Conservation (phyloP, 2,888 invertebrate species). For the Trachelus stipa region DNA sequence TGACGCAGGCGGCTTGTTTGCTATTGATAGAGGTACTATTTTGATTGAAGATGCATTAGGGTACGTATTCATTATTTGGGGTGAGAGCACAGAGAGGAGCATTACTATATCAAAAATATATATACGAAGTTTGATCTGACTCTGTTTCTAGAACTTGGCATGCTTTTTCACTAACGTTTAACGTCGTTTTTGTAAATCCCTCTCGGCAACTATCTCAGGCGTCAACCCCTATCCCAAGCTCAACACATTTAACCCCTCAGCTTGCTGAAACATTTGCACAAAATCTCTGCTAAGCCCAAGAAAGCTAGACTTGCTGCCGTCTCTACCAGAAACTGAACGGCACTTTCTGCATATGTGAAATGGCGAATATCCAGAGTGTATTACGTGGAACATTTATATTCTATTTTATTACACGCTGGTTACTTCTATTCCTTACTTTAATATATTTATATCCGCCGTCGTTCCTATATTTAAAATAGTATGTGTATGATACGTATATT, state of each 20-base stretch:
- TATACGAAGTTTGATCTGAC: neutral
- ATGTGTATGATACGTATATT: too few relatives aligned
- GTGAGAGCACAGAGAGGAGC: too few relatives aligned
- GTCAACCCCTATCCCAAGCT: constrained; percentile 16
- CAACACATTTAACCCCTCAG: constrained; percentile 38
- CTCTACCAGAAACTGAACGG: constrained; percentile 25
- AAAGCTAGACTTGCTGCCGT: constrained; percentile 22
- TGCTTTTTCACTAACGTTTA: constrained; percentile 3
- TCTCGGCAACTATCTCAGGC: neutral
- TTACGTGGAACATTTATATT: neutral
- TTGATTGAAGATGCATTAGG: too few relatives aligned
- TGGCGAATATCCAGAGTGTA: neutral
- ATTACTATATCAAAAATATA: too few relatives aligned
- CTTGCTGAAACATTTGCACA: constrained; percentile 41
- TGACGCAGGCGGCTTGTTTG: too few relatives aligned
- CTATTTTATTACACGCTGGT: neutral
- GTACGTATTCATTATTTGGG: too few relatives aligned
- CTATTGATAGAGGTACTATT: too few relatives aligned
- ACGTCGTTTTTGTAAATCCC: constrained; percentile 17
- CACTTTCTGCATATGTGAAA: constrained; percentile 13
- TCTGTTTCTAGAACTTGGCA: neutral
- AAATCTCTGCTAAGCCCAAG: constrained; percentile 42
- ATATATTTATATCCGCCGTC: neutral
- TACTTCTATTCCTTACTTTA: neutral
- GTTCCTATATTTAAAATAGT: too few relatives aligned